Evolutionary conservation across 2,888 invertebrate genomes (phyloP).

Genomic region (Cheilosia scutellata): DNA sequence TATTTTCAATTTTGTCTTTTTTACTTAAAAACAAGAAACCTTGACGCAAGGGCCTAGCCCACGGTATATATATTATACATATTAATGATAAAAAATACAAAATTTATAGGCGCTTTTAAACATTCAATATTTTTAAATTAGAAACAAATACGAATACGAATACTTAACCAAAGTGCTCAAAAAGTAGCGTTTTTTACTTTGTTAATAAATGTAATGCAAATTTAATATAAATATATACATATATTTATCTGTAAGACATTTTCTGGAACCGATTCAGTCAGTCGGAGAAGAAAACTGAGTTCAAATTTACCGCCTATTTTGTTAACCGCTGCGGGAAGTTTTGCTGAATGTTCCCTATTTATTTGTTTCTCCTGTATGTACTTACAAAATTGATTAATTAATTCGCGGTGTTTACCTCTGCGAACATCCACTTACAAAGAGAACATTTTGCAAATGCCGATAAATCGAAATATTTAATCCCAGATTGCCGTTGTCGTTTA

Average conservation of each 20-base stretch:
- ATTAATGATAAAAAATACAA: slow-evolving; percentile 32
- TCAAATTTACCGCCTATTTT: background rate
- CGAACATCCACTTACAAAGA: background rate
- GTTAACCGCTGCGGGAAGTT: background rate
- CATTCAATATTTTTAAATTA: slow-evolving; percentile 44
- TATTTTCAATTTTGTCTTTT: slow-evolving; percentile 51
- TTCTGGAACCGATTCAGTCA: slow-evolving; percentile 58
- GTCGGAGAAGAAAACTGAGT: background rate
- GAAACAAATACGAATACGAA: slow-evolving; percentile 47
- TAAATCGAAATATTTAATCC: background rate
- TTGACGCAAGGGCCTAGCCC: slow-evolving; percentile 64
- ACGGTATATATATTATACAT: slow-evolving; percentile 21
- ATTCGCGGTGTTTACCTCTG: no score
- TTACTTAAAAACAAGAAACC: slow-evolving; percentile 42
- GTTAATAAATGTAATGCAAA: slow-evolving; percentile 66
- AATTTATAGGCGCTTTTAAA: slow-evolving; percentile 49
- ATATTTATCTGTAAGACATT: slow-evolving; percentile 55
- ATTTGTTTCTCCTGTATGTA: background rate
- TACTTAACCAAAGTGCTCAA: slow-evolving; percentile 76
- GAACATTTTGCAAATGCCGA: background rate
- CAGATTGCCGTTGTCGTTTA: no score
- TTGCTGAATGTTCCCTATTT: background rate
- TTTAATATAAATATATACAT: slow-evolving; percentile 42
- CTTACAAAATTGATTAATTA: background rate
- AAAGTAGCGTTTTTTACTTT: slow-evolving; percentile 74